Base-by-base conservation (phyloP, 2,888 invertebrate species). In the Cephus sareptanus region DNA sequence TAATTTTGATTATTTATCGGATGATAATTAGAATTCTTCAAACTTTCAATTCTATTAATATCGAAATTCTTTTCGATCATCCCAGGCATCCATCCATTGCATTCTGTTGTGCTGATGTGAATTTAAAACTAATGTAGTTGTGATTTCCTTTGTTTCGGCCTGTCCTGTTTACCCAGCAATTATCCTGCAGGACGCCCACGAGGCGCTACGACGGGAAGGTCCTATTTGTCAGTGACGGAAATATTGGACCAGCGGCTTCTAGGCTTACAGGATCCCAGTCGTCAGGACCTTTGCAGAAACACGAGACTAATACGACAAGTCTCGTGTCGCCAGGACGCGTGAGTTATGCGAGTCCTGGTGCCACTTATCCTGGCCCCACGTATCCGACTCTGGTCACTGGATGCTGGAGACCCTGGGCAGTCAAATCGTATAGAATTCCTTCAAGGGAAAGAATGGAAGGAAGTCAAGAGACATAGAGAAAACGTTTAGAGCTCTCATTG, bases 291-390 rank as follows among this genome's bases (percentile, higher is more conserved):
- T 80, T 75, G 82, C 82, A 81, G 84, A 83, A 82, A 84, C 83
- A 79, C 74, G 83, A 84, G 77, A 78, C 81, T 78, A 80, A 84
- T 82, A 81, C 81, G 78, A 80, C 80, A 75, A 75, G 74, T 76
- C 76, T 79, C 75, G 77, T 74, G 80, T 82, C 81, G 84, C 76
- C 81, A 56, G 76, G 77, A 37, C 11, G 69, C 75, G 79, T 84
- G 81, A 84, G 81, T 84, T 82, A 84, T 84, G 82, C 78, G 84
- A 81, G 82, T 82, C 80, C 80, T 79, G 81, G 81, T 81, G 82
- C 79, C 83, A 82, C 79, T 78, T 79, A 73, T 34, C 75, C 78
- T 31, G 33, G 31, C 12, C 23, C 23, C 56, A 2, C 56, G 23
- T 23, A 56, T 23, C 15, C 40, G 15, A 40, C 40, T 40, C 56